Evolutionary conservation across 2,113 vertebrate species (phyloP), one percentile per base, ranked within the genome.

Genomic region (Anoura caudifer): DNA sequence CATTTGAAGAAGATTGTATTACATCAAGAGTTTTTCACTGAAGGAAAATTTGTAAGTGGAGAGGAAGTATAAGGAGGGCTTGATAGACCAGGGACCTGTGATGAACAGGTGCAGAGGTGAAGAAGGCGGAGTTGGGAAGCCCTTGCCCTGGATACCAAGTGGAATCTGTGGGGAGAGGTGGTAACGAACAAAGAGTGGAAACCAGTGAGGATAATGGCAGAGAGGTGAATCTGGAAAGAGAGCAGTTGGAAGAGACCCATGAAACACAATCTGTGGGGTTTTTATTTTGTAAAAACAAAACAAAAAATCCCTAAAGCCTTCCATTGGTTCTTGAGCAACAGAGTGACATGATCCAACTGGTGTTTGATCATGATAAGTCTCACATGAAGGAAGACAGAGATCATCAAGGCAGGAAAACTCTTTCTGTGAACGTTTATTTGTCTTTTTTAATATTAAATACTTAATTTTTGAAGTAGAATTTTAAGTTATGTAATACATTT

Each of bases 401-500:
- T 3, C 20, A 31, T n/a, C 80, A 43, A 69, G 28, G 2, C 24
- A 86, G 20, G 1, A 26, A 91, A 56, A 31, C 16, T 45, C 12
- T 77, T 54, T 73, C 36, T 9, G 67, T 16, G 33, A 80, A 28
- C 28, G 3, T 11, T 0, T 43, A 12, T 63, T 81, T 94, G 82
- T 43, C 45, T 73, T 94, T 73, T 52, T 33, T 10, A 50, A 69
- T 54, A 85, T 90, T 93, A 89, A 33, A 54, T 14, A 73, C 69
- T 91, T 7, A 61, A 61, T 91, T 45, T 47, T 76, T 82, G 13
- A 94, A 83, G 38, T 65, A 56, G 31, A 54, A 47, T 77, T 76
- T 70, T 76, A 94, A 94, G 54, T 70, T 87, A 83, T 36, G 20
- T 31, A 77, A 91, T 72, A 72, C 38, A 41, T 79, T 91, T 96